phyloP scores from a whole-genome alignment of 1,140 invertebrate species.

The Brachionus paranguensis region DNA sequence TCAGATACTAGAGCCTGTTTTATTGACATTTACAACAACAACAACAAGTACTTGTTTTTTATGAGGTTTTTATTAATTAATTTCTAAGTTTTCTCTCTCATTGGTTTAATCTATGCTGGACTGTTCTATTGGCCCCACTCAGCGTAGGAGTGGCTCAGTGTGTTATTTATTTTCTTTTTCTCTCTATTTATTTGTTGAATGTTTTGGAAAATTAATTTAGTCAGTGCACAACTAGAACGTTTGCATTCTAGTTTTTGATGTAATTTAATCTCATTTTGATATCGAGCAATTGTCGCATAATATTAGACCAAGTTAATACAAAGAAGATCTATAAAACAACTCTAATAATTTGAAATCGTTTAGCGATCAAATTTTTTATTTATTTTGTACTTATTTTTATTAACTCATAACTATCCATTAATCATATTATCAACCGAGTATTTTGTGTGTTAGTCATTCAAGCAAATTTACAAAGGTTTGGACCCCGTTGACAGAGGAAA shows the following conservation, averaged over 20 bases:
- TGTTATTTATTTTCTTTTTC: neutral
- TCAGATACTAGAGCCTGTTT: slow-evolving; percentile 11
- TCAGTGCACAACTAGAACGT: slow-evolving; percentile 4
- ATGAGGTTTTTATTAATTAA: slow-evolving; percentile 5
- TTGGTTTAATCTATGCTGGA: neutral
- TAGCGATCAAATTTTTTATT: neutral
- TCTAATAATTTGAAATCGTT: too few species aligned
- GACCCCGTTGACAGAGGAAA: too few species aligned
- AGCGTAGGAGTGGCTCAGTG: neutral
- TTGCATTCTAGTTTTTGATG: neutral
- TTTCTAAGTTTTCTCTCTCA: neutral
- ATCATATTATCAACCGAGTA: too few species aligned
- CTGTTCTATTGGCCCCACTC: neutral
- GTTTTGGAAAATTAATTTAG: neutral
- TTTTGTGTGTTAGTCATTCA: too few species aligned
- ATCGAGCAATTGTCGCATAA: neutral
- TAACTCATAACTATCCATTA: neutral
- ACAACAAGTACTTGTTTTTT: slow-evolving; percentile 8
- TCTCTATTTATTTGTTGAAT: neutral
- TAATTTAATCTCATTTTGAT: neutral
- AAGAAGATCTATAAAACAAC: neutral
- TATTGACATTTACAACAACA: slow-evolving; percentile 14
- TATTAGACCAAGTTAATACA: neutral
- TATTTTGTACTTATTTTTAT: neutral
- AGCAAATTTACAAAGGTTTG: too few species aligned